phyloP scores from a whole-genome alignment of 1,140 invertebrate genomes.

The Panagrolaimus sp. region DNA sequence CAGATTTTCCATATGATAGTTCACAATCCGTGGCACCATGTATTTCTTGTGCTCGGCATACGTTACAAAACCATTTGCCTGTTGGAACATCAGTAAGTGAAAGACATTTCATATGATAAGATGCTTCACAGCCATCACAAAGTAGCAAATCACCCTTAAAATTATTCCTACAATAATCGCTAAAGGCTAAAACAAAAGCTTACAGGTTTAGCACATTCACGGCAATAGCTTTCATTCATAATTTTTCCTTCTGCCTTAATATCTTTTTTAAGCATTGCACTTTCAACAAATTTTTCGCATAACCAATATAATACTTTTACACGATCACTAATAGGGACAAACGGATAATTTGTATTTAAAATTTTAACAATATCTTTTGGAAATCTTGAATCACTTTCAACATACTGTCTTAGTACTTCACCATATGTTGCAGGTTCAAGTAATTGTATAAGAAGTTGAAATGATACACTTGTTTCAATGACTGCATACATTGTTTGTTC shows the following conservation, averaged over 20 bases:
- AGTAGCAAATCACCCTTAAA: constrained; percentile 28
- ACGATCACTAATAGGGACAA: constrained; percentile 35
- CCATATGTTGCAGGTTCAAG: constrained; percentile 41
- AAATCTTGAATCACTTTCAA: constrained; percentile 36
- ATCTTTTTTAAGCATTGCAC: constrained; percentile 23
- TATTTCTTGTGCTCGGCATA: constrained; percentile 31
- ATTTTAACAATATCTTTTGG: constrained; percentile 31
- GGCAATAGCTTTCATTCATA: constrained; percentile 75
- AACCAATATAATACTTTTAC: constrained; percentile 35
- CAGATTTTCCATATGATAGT: constrained; percentile 25
- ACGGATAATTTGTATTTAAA: constrained; percentile 32
- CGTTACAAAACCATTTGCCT: constrained; percentile 28
- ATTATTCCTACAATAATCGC: no score
- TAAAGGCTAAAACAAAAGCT: no score
- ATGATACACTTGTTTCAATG: constrained; percentile 35
- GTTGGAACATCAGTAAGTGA: constrained; percentile 23
- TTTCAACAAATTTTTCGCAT: constrained; percentile 41
- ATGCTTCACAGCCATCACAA: constrained; percentile 45
- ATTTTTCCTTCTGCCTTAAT: constrained; percentile 32
- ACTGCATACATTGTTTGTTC: constrained; percentile 38
- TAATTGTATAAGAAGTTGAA: constrained; percentile 41
- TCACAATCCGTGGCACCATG: constrained; percentile 32
- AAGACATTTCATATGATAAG: constrained; percentile 36
- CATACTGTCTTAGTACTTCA: constrained; percentile 41
- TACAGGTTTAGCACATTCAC: constrained; percentile 71